Evolutionary conservation across 1,140 invertebrate species (phyloP), one percentile per base, ranked within the genome.

Genomic region (Rhizoglyphus robini): DNA sequence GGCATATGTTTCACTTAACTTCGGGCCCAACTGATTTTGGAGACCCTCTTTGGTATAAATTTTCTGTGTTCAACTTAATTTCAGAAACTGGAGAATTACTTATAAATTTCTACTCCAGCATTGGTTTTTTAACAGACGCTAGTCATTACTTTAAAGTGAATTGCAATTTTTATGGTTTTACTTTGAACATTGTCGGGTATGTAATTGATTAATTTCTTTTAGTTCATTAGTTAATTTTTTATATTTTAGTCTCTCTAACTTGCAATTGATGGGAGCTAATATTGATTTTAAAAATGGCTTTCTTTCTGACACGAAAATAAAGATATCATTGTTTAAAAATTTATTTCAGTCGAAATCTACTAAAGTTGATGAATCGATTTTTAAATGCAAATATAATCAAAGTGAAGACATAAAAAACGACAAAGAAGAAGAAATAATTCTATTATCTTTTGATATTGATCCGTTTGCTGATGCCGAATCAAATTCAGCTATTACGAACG

Each of bases 41-140:
- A 13, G 66, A 67, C 38, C 61, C 41, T 1, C 5, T 32, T 13
- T 67, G 66, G 66, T 34, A 34, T 8, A 34, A 32, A 34, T 67
- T 66, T 36, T n/a, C 63, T n/a, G 29, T 60, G 4, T 57, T 49
- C n/a, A 66, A 54, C 27, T 47, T 63, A 27, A 11, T 31, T 30
- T 4, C 38, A 1, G 29, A 67, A 15, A 20, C 61, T 3, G 29
- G 23, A 1, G 18, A 58, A n/a, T 5, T 47, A 15, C 25, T 23
- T 23, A 31, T 23, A 25, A 30, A 49, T n/a, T 67, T 67, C 23
- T 41, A 54, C 25, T 3, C 29, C 8, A 64, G 59, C 31, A 34
- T 31, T 41, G 66, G 61, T 23, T 27, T 58, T 13, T 48, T 30
- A 23, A 2, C 36, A 5, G 66, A 67, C 30, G 29, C 59, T n/a